These are phyloP conservation scores for Aphidius colemani DNA, from an alignment of 2,888 invertebrate species.

Conservation along the genomic window DNA sequence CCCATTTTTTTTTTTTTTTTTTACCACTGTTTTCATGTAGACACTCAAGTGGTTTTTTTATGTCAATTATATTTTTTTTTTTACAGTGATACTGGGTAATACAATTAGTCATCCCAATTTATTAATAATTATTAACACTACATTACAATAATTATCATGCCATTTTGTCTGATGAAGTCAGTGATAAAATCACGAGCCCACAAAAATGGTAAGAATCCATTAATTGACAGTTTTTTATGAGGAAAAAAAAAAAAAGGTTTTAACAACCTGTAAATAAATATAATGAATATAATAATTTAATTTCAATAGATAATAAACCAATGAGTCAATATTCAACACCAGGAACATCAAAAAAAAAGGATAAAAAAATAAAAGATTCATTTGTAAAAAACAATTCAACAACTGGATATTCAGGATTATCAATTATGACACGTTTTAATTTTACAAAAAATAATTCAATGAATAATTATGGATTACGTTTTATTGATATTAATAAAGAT, in stretches of 20 bases:
- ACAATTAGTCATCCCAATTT: not conserved
- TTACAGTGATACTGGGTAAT: not conserved
- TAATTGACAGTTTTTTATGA: not conserved
- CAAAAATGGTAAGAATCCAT: conserved; percentile 27
- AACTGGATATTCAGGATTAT: conserved; percentile 47
- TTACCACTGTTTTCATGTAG: not conserved
- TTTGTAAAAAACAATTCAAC: conserved; percentile 40
- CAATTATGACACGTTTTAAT: conserved; percentile 50
- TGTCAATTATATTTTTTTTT: not conserved
- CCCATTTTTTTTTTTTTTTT: not conserved
- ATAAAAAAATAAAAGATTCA: conserved; percentile 37
- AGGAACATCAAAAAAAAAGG: conserved; percentile 34
- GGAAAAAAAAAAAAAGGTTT: not conserved
- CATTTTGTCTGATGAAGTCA: conserved; percentile 52
- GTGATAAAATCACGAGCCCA: conserved; percentile 46
- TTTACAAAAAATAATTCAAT: conserved; percentile 36
- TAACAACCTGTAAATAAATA: not conserved
- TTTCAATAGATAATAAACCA: not conserved
- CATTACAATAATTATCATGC: conserved; percentile 41
- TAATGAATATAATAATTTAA: not conserved
- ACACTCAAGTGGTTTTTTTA: conserved; percentile 9
- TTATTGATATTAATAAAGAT: conserved; percentile 20
- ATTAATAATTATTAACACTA: not conserved
- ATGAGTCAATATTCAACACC: conserved; percentile 11
- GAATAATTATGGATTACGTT: conserved; percentile 31